Evolutionary conservation across 2,113 vertebrate genomes (phyloP), one percentile per base, ranked within the genome.

Genomic region (Triplophysa rosa): DNA sequence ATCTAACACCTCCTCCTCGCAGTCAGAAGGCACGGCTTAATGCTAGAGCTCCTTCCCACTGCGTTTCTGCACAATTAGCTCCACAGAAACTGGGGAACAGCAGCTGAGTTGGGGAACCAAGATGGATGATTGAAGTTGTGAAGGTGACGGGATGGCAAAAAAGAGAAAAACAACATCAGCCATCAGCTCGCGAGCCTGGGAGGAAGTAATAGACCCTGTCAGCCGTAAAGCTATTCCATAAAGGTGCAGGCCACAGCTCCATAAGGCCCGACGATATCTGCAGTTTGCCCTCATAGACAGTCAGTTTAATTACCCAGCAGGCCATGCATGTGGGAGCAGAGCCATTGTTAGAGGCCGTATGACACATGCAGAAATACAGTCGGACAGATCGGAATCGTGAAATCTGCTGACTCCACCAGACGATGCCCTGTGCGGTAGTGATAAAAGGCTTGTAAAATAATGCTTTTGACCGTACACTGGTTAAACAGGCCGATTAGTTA

Each of bases 11-110:
- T 77, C 80, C 75, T 84, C 83, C 56, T 63, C 75, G 78, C 75
- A 80, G 80, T 84, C 81, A 74, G 77, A 86, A 82, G 63, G 67
- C 37, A 29, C 40, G 79, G 83, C 83, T 78, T 87, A 88, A 88
- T 84, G 83, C 72, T 65, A 80, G 72, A 16, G 71, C 85, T 76
- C 86, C 83, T 73, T 84, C 88, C 86, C 69, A 80, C 88, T 79
- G 77, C 14, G 77, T 87, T 86, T 85, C 84, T 86, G 84, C 84
- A 88, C 87, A 89, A 90, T 90, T 89, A 89, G 86, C 86, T 89
- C 85, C 82, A 82, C 84, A 87, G 84, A 87, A 86, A 80, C 83
- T 80, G 80, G 78, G 81, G 84, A 85, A 81, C 85, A 77, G 71
- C 73, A 80, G 81, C 85, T 56, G 82, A 83, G 88, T 79, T 83